Conservation (phyloP, 2,797 vertebrate species). For the Myiothlypis chrysogaster region DNA sequence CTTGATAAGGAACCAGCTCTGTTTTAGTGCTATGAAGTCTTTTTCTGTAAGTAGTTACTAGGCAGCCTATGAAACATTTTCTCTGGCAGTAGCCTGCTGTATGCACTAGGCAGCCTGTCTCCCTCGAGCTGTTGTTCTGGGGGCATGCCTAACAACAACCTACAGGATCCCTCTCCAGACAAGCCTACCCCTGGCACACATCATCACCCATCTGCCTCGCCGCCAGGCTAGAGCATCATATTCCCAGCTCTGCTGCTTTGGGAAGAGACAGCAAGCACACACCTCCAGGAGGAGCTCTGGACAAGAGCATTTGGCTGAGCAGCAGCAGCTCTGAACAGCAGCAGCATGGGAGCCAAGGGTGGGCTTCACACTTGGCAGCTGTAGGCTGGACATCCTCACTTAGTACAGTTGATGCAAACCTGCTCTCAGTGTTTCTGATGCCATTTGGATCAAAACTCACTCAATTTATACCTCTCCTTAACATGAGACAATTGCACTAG, state of each 20-base stretch:
- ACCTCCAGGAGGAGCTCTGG: conserved; percentile 1
- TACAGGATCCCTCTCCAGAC: background rate
- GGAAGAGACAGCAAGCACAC: background rate
- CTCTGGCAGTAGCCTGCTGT: background rate
- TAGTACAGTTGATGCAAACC: background rate
- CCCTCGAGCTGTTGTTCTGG: background rate
- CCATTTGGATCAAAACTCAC: background rate
- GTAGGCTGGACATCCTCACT: background rate
- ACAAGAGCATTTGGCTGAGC: background rate
- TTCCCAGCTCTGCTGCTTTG: background rate
- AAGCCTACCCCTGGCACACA: background rate
- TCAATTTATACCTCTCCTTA: background rate
- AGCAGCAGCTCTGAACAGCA: rapidly evolving
- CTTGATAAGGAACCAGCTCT: background rate
- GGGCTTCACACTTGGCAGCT: background rate
- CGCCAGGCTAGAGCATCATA: background rate
- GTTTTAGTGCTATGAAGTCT: background rate
- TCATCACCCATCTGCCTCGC: background rate
- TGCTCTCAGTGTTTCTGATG: background rate
- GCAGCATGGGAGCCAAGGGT: background rate
- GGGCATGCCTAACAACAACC: background rate
- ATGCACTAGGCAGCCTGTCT: background rate
- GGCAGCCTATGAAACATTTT: conserved; percentile 6
- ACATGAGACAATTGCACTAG: background rate
- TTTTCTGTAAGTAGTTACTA: conserved; percentile 15